Base-by-base conservation (phyloP, 2,888 invertebrate genomes). In the Charanyca ferruginea region DNA sequence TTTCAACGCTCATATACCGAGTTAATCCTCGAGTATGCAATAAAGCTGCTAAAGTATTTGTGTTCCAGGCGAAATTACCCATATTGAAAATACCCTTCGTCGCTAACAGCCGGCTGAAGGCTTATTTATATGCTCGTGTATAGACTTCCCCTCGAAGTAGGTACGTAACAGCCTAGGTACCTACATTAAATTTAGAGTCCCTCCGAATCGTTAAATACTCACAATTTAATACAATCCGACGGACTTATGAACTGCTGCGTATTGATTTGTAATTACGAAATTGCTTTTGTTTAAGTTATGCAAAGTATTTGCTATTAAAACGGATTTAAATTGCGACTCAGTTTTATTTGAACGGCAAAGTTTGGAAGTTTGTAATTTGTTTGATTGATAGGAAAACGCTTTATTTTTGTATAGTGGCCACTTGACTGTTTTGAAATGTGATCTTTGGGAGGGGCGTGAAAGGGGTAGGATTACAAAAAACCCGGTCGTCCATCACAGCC, bases 21-120 rank as follows among this genome's bases (percentile, higher is more conserved):
- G 92, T 92, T 95, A 95, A 95, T 95, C 95, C 94, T 87, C 87
- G 89, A 93, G 92, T 92, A 94, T 93, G 94, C 93, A 95, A 94
- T 94, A 94, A 94, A 94, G 92, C 93, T 91, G 90, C 91, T 91
- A 91, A 94, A 94, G 93, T 93, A 94, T 94, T 94, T 94, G 93
- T 92, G 91, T 93, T 93, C 89, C 91, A 90, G 86, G 91, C 92
- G 88, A 95, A 94, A 95, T 95, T 94, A 94, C 94, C 95, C 94
- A 94, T 94, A 95, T 94, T 94, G 95, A 93, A 94, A 94, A 94
- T 94, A 93, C 94, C 94, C 93, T 92, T 92, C 93, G 89, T 89
- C 89, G 91, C 93, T 93, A 93, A 92, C 92, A 91, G 91, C 90
- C 89, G 87, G 84, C 91, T 91, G 89, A 92, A 92, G 91, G 93